phyloP scores from a whole-genome alignment of 2,888 invertebrate genomes.

The Phytoseiulus persimilis region DNA sequence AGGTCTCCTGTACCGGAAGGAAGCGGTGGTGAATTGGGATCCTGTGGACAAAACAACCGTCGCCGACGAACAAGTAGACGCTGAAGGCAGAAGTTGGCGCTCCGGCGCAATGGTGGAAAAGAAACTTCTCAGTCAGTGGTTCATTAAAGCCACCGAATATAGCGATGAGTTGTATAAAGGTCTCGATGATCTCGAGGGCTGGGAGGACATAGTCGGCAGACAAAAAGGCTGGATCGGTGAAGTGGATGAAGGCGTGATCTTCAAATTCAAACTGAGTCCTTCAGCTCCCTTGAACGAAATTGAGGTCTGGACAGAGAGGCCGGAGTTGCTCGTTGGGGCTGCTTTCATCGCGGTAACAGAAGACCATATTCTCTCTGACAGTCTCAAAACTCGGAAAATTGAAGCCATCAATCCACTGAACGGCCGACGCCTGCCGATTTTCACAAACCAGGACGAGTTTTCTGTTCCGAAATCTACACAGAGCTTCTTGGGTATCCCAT shows the following conservation, averaged over 20 bases:
- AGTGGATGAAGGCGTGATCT: constrained; percentile 61
- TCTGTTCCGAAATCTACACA: constrained; percentile 41
- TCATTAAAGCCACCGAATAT: constrained; percentile 68
- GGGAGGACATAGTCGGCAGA: constrained; percentile 67
- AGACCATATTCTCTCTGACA: constrained; percentile 55
- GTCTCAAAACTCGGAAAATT: constrained; percentile 41
- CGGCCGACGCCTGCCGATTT: constrained; percentile 47
- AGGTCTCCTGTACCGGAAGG: constrained; percentile 75
- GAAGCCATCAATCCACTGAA: constrained; percentile 65
- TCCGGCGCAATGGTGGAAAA: constrained; percentile 90
- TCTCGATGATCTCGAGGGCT: constrained; percentile 62
- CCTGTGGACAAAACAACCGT: constrained; percentile 93
- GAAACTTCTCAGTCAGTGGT: constrained; percentile 84
- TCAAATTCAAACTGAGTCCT: constrained; percentile 41
- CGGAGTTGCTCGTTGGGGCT: constrained; percentile 64
- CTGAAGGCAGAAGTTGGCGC: constrained; percentile 81
- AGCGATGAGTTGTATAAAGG: constrained; percentile 57
- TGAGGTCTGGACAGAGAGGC: constrained; percentile 65
- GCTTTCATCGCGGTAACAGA: constrained; percentile 62
- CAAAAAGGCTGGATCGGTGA: constrained; percentile 85
- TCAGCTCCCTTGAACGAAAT: constrained; percentile 48
- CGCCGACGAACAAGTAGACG: constrained; percentile 95
- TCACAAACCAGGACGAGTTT: constrained; percentile 39
- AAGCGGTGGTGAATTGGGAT: constrained; percentile 94
- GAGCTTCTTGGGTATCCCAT: constrained; percentile 57